Conservation (phyloP, 2,888 invertebrate genomes). For the Sarcophaga subvicina region DNA sequence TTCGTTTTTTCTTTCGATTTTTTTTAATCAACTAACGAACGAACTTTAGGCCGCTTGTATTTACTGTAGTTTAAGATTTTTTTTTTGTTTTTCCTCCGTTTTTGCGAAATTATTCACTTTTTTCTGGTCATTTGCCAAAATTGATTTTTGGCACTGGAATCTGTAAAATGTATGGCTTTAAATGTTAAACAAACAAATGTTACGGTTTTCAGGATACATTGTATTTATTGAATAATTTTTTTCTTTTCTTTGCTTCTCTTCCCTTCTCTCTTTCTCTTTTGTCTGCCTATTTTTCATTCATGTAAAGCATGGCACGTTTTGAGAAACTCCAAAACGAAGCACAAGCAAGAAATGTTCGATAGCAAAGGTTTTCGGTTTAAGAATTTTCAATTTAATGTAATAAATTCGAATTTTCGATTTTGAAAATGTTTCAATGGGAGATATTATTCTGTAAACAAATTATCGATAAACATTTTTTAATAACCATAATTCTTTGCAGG, state of each 20-base stretch:
- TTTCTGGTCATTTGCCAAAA: conserved; percentile 75
- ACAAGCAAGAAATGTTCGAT: too few relatives aligned
- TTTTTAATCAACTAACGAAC: conserved; percentile 65
- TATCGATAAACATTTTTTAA: too few relatives aligned
- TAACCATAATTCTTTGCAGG: too few relatives aligned
- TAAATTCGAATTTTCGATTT: too few relatives aligned
- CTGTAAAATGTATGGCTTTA: conserved; percentile 66
- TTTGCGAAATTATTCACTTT: conserved; percentile 57
- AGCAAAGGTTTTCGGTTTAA: too few relatives aligned
- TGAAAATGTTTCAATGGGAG: too few relatives aligned
- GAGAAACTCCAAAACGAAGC: too few relatives aligned
- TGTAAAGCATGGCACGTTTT: too few relatives aligned
- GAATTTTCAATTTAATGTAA: too few relatives aligned
- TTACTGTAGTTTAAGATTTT: conserved; percentile 54
- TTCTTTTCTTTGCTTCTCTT: conserved; percentile 1
- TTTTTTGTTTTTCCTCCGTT: not conserved
- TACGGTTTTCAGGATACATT: conserved; percentile 53
- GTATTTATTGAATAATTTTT: conserved; percentile 39
- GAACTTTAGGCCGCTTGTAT: conserved; percentile 39
- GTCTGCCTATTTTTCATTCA: too few relatives aligned
- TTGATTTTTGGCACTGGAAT: conserved; percentile 73
- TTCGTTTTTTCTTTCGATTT: conserved; percentile 41
- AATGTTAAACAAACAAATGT: conserved; percentile 65
- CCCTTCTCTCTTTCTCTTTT: not conserved
- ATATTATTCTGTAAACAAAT: too few relatives aligned